Evolutionary conservation across 2,113 vertebrate species (phyloP).

Genomic region (Strigops habroptila): DNA sequence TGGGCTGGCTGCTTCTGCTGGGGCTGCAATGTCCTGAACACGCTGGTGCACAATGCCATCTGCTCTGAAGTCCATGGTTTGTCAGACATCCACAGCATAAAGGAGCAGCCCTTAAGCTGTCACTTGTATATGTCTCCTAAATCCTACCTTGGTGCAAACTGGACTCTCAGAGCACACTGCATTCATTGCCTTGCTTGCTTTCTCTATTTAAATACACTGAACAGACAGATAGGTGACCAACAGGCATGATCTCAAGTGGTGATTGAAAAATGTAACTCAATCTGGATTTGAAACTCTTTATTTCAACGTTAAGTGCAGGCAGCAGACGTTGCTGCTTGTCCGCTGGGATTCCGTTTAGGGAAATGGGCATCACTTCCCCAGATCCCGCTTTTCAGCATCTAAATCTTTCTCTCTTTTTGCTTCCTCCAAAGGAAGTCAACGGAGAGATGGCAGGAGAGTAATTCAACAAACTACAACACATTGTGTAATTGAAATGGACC

Average conservation of each 20-base stretch:
- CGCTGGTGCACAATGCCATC: accelerated
- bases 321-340: not conserved
- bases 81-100: not conserved
- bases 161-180: not conserved
- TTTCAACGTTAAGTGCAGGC: not conserved
- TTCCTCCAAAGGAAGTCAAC: constrained; percentile 23
- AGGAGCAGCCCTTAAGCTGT: not conserved
- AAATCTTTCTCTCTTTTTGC: not conserved
- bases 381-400: not conserved
- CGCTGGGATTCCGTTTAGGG: not conserved
- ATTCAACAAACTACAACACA: constrained; percentile 66
- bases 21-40: not conserved
- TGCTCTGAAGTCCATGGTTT: not conserved
- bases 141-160: not conserved
- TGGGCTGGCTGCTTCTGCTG: not conserved
- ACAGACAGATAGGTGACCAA: not conserved
- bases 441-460: constrained; percentile 52
- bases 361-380: not conserved
- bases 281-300: not conserved
- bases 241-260: not conserved
- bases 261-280: not conserved
- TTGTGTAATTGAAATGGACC: constrained; percentile 72
- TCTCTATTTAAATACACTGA: not conserved
- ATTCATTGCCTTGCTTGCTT: not conserved
- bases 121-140: not conserved